Base-by-base conservation (phyloP, 2,113 vertebrate genomes). In the Myotis yumanensis region DNA sequence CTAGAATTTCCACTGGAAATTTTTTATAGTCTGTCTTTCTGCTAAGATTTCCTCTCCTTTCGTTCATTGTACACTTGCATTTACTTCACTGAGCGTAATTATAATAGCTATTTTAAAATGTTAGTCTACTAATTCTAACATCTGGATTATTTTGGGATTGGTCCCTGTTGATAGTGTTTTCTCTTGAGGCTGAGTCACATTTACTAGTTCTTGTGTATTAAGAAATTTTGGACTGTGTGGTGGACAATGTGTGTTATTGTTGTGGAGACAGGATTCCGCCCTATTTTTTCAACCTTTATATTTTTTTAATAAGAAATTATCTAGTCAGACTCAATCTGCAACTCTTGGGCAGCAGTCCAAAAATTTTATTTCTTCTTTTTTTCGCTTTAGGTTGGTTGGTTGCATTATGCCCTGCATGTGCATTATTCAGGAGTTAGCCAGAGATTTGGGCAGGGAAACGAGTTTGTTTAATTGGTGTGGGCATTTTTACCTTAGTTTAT, bases 401-500 rank as follows among this genome's bases (percentile, higher is more conserved):
- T 88, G 30, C 32, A 92, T 0, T 92, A 4, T 79, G 14, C 22
- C 11, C 20, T 48, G 3, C 35, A 7, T 89, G 16, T 91, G 5
- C 15, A 23, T 68, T 83, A 0, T 68, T 89, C 18, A 71, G 18
- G 28, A 69, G 30, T 79, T 51, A 77, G 15, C n/a, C 90, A 82
- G 71, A 48, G 40, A 75, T 81, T 54, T 89, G 59, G 62, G 7
- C 62, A 92, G 28, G 43, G 52, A 93, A 94, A 86, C 22, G 5
- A 40, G 4, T 92, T 30, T 64, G 4, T 17, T 91, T 79, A 54
- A n/a, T 88, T 80, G 28, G 1, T 80, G n/a, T 68, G 37, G 68
- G 3, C 10, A 57, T 66, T 92, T 96, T 94, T 85, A 84, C 14
- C 30, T 90, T 57, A 46, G 28, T 92, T 46, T 95, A 90, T 66